Conservation (phyloP, 2,888 invertebrate species). For the Incurvaria masculella region DNA sequence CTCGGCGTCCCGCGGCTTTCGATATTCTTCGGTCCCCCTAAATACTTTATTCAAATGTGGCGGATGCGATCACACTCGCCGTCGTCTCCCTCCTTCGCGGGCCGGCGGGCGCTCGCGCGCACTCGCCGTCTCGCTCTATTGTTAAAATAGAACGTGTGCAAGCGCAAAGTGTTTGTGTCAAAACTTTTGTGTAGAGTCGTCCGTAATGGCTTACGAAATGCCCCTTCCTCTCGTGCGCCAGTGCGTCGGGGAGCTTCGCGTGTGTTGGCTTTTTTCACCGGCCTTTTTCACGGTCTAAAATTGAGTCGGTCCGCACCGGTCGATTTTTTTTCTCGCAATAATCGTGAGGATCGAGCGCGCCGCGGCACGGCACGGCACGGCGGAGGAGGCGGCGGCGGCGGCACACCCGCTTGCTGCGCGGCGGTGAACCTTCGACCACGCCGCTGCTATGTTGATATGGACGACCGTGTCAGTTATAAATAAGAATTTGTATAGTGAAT, state of each 20-base stretch:
- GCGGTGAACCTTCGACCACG: constrained; percentile 21
- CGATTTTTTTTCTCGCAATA: constrained; percentile 26
- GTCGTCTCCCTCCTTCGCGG: constrained; percentile 36
- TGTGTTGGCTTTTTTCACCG: constrained; percentile 27
- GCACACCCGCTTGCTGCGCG: constrained; percentile 14
- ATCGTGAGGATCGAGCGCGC: background rate
- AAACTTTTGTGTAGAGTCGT: constrained; percentile 51
- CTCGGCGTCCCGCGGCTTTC: constrained; percentile 52
- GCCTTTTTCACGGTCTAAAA: constrained; percentile 22
- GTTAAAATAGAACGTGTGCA: constrained; percentile 57
- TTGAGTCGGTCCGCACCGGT: constrained; percentile 29
- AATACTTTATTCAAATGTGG: constrained; percentile 52
- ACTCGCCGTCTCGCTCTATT: constrained; percentile 41
- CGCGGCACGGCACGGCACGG: background rate
- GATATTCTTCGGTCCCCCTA: constrained; percentile 48
- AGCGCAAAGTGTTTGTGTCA: constrained; percentile 56
- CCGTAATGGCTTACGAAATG: constrained; percentile 54
- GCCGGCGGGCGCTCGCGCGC: constrained; percentile 27
- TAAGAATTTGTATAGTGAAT: constrained; percentile 55
- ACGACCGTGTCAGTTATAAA: constrained; percentile 56
- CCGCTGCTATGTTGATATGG: constrained; percentile 27
- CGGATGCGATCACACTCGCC: constrained; percentile 35
- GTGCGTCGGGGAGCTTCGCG: constrained; percentile 48
- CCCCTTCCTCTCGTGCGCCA: constrained; percentile 51
- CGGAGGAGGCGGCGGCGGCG: background rate